Conservation (phyloP, 1,140 invertebrate species). For the Drosophila parvula region DNA sequence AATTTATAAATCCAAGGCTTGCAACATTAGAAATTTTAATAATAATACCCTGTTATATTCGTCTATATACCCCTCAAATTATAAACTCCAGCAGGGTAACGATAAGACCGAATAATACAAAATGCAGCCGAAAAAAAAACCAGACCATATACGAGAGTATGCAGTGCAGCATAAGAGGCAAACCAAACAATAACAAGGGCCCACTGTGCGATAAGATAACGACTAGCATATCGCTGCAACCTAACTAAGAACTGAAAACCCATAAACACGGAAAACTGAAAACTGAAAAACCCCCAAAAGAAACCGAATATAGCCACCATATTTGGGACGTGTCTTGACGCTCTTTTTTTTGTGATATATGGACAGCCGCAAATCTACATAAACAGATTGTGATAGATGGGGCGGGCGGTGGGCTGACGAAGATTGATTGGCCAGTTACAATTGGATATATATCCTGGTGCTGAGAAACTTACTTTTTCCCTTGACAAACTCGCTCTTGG, state of each 20-base stretch:
- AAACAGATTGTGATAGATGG: conserved; percentile 75
- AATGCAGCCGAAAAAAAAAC: conserved; percentile 51
- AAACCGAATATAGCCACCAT: conserved; percentile 38
- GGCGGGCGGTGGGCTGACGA: conserved; percentile 15
- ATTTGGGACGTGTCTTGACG: conserved; percentile 57
- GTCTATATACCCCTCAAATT: background rate
- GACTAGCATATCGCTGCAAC: conserved; percentile 35
- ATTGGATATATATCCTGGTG: conserved; percentile 3
- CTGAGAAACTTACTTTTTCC: conserved; percentile 81
- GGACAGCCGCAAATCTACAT: conserved; percentile 73
- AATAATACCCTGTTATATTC: background rate
- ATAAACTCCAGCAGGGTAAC: conserved; percentile 14
- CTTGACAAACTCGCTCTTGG: conserved; percentile 81
- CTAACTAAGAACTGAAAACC: conserved; percentile 7
- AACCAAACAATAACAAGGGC: conserved; percentile 44
- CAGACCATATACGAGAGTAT: conserved; percentile 9
- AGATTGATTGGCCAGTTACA: conserved; percentile 36
- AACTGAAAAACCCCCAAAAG: conserved; percentile 10
- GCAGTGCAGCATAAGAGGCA: conserved; percentile 45
- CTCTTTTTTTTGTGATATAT: conserved; percentile 66
- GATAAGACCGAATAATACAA: conserved; percentile 51
- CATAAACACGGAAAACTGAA: conserved; percentile 11
- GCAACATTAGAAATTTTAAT: no score
- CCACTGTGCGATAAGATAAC: conserved; percentile 55
- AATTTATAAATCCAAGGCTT: no score